Base-by-base conservation (phyloP, 2,888 invertebrate genomes). In the Liopterus haemorrhoidalis region DNA sequence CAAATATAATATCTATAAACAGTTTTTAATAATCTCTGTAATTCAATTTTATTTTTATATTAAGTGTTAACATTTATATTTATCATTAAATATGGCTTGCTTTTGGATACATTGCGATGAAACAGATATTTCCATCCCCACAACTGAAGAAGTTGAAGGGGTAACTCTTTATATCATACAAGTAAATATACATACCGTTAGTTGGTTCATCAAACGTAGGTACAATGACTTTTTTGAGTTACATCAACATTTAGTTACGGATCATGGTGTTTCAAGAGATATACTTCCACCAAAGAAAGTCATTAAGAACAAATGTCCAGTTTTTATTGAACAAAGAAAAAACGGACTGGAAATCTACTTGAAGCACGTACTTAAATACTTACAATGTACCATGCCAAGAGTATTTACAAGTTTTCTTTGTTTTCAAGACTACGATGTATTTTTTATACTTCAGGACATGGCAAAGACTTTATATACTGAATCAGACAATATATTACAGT, bases 261-360 rank as follows among this genome's bases (percentile, higher is more conserved):
- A 87, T 57, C 85, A 87, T 67, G 85, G 86, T 38, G 79, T 91
- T 3, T 80, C 85, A 5, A 89, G 85, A 63, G 89, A 88, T 58
- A 73, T 91, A 47, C 69, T 96, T 11, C 96, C 96, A 8, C 92
- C 92, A 1, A 96, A 97, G 68, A 94, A 93, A 70, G 75, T 91
- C 3, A 83, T 94, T 57, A 84, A 94, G 1, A 94, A 93, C 62
- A 88, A 86, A 66, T 86, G 87, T 51, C 87, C 89, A 1, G 74
- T 79, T 43, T 96, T 97, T 63, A 75, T 97, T 2, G 87, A 89
- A 60, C 85, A 83, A 58, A 76, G 95, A 41, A 78, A 87, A 47
- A 74, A 78, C 51, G 88, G 82, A 11, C 70, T 96, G 27, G 85
- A 90, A 65, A 74, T 76, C 36, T 96, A 96, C 67, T 71, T 95